These are phyloP conservation scores for Ridgeia piscesae DNA, from an alignment of 1,140 invertebrate species.

Conservation along the genomic window DNA sequence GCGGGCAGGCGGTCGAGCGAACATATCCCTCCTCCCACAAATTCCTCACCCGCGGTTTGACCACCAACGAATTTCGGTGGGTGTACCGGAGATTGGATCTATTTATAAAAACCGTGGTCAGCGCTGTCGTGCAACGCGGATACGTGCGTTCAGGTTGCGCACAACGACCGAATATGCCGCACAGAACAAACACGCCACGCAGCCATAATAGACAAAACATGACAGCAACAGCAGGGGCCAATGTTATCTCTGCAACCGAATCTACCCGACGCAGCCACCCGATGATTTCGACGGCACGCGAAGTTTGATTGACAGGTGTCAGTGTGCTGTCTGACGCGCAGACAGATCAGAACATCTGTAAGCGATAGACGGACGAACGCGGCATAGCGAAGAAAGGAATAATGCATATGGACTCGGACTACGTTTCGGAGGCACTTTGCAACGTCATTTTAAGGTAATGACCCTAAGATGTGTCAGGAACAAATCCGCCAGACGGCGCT, in stretches of 20 bases:
- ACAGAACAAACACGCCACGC: background rate
- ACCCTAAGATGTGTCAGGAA: background rate
- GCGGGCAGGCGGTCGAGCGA: background rate
- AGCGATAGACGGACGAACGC: background rate
- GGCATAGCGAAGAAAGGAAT: background rate
- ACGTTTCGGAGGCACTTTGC: background rate
- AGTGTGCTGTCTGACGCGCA: background rate
- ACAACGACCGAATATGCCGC: background rate
- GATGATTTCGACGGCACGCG: background rate
- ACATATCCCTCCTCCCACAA: background rate
- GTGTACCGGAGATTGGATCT: background rate
- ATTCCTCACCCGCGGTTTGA: background rate
- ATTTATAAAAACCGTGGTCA: background rate
- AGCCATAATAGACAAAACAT: background rate
- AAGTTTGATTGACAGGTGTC: conserved; percentile 5
- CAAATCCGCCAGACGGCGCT: background rate
- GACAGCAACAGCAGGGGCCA: background rate
- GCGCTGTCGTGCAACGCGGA: background rate
- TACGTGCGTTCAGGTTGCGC: background rate
- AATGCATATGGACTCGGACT: background rate
- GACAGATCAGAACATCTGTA: background rate
- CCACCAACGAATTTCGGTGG: background rate
- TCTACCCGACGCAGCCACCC: background rate
- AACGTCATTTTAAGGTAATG: background rate
- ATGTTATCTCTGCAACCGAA: conserved; percentile 5